Conservation (phyloP, 2,797 vertebrate genomes). For the Clarias pachynema region DNA sequence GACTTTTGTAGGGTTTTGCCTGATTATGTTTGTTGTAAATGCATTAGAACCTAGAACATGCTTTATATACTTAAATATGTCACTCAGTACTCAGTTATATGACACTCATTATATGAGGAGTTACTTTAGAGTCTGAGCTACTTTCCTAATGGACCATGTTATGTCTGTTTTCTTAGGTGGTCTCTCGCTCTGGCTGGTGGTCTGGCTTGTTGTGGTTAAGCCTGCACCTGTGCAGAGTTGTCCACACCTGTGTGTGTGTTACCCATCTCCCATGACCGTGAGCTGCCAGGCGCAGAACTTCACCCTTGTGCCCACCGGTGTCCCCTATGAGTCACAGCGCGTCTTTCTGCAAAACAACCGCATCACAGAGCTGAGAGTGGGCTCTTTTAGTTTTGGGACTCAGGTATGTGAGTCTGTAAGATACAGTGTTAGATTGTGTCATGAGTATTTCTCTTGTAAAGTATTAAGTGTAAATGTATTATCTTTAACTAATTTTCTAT, state of each 20-base stretch:
- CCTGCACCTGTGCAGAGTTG: constrained; percentile 78
- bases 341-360: constrained; percentile 98
- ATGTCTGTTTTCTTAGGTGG: constrained; percentile 65
- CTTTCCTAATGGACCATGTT: constrained; percentile 17
- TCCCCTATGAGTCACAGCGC: constrained; percentile 89
- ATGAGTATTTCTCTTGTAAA: background rate
- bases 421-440: background rate
- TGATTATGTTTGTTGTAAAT: background rate
- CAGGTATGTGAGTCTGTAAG: constrained; percentile 67
- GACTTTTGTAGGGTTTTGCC: background rate
- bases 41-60: constrained; percentile 1
- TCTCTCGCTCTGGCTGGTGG: constrained; percentile 77
- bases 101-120: background rate
- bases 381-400: constrained; percentile 88
- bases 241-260: constrained; percentile 93
- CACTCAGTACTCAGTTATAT: background rate
- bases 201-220: constrained; percentile 78
- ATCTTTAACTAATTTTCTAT: constrained; percentile 24
- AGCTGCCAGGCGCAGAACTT: constrained; percentile 99
- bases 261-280: constrained; percentile 93
- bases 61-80: background rate
- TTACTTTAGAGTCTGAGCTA: background rate
- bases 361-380: constrained; percentile 90
- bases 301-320: constrained; percentile 86
- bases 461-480: background rate